Evolutionary conservation across 2,113 vertebrate genomes (phyloP), one percentile per base, ranked within the genome.

Genomic region (Cariama cristata): DNA sequence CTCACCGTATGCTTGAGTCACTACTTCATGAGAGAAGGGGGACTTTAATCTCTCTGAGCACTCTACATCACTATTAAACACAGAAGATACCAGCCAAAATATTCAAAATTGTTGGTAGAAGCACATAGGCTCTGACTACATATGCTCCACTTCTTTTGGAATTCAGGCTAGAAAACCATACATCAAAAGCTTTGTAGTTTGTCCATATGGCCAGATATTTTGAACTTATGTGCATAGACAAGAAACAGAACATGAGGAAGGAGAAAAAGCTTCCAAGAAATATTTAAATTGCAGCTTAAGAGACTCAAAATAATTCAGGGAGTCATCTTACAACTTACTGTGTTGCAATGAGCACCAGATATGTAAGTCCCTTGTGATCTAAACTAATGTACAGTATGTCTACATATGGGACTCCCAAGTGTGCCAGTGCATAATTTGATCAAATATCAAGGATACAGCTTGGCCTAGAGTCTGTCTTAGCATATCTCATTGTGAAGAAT

Each of bases 361-460:
- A 24, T 26, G 32, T 17, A 40, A 69, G 13, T 2, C 6, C 20
- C 7, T 28, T 73, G 9, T 49, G 12, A 69, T 19, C 16, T 86
- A 72, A 76, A 42, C 3, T 50, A 28, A 35, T 7, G 5, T 50
- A 27, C 0, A 2, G 12, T 35, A n/a, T 11, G 2, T 47, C 24
- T 21, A 22, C 9, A 2, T n/a, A 33, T 32, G 14, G 26, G 30
- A 75, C 6, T 80, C 8, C 33, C 4, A 52, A 45, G 42, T 13
- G 14, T 53, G 15, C 7, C 42, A 60, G 15, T 11, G 13, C 7
- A 35, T 22, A 79, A 53, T 38, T n/a, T 49, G 15, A 72, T 45
- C 17, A 73, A 88, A 95, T 91, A 74, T 32, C 11, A 60, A 80
- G 27, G 16, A 24, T 32, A 49, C 0, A 58, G 6, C 66, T 76